phyloP scores from a whole-genome alignment of 2,113 vertebrate genomes.

The Menura novaehollandiae region DNA sequence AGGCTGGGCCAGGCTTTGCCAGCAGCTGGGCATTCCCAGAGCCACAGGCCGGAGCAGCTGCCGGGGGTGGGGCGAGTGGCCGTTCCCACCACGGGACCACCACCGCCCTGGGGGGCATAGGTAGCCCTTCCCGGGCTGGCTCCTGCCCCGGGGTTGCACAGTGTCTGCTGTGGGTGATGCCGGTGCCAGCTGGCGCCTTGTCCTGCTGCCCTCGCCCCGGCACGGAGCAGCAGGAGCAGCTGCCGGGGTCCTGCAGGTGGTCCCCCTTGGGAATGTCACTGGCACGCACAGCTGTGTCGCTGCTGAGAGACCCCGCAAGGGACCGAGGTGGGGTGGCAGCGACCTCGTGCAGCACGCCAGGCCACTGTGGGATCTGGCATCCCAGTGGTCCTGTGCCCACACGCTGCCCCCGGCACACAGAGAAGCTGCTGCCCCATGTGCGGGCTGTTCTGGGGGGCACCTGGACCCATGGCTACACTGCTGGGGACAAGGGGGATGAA shows the following conservation, averaged over 20 bases:
- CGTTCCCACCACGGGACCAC: not conserved
- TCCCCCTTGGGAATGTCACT: not conserved
- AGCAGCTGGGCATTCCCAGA: not conserved
- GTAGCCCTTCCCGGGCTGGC: fast-evolving
- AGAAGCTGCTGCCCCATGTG: fast-evolving
- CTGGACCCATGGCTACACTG: fast-evolving
- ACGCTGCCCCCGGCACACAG: fast-evolving
- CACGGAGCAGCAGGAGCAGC: not conserved
- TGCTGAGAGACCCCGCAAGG: not conserved
- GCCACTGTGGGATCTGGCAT: fast-evolving
- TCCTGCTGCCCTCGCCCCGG: not conserved
- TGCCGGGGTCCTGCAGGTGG: not conserved
- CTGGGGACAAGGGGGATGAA: fast-evolving
- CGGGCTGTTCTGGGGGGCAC: not conserved
- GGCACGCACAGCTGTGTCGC: not conserved
- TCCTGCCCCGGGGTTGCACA: fast-evolving
- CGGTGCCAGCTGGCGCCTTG: not conserved
- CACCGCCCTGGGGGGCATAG: fast-evolving
- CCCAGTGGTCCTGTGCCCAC: fast-evolving
- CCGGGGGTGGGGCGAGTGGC: fast-evolving
- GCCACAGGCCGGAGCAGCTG: not conserved
- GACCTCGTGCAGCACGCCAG: not conserved
- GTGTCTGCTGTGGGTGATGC: fast-evolving
- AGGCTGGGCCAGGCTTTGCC: not conserved
- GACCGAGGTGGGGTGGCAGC: fast-evolving